Base-by-base conservation (phyloP, 2,797 vertebrate species). In the Neosilurus mollespiculum region DNA sequence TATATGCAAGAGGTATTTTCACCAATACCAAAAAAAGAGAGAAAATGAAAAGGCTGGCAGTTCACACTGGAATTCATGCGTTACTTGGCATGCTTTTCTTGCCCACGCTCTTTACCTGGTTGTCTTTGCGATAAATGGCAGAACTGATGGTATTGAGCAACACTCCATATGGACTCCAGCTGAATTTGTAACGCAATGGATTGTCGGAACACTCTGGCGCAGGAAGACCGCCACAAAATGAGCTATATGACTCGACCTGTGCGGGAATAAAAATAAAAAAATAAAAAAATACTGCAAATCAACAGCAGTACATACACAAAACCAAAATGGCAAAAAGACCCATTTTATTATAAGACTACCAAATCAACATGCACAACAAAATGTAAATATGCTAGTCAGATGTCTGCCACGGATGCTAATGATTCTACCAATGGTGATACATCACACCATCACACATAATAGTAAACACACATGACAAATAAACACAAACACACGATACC, bases 141-240 rank as follows among this genome's bases (percentile, higher is more conserved):
- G 96, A 91, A 81, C 95, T 96, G 91, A 97, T 87, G 49, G 96
- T 96, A 89, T 97, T 98, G 81, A 96, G 92, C 53, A 99, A 91
- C 80, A 98, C 98, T 20, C 96, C 95, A 37, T 95, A 94, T 0
- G 98, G 98, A 90, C 96, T 99, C 98, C 98, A 99, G 92, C 97
- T 99, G 92, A 99, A 99, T 92, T 98, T 99, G 92, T 99, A 99
- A 81, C 97, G 95, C 70, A 99, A 93, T 67, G 98, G 98, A 85
- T 99, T 99, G 89, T 97, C 95, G 0, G 98, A 98, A 87, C 94
- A 94, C 85, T 99, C 97, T 0, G 98, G 98, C 85, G 96, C 95
- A 70, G 96, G 97, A 16, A 99, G 92, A 2, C 98, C 98, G 3
- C 98, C 97, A 0, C 97, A 99, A 91, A 96, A 99, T 4, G 97